Evolutionary conservation across 2,888 invertebrate genomes (phyloP), one percentile per base, ranked within the genome.

Genomic region (Zele albiditarsus): DNA sequence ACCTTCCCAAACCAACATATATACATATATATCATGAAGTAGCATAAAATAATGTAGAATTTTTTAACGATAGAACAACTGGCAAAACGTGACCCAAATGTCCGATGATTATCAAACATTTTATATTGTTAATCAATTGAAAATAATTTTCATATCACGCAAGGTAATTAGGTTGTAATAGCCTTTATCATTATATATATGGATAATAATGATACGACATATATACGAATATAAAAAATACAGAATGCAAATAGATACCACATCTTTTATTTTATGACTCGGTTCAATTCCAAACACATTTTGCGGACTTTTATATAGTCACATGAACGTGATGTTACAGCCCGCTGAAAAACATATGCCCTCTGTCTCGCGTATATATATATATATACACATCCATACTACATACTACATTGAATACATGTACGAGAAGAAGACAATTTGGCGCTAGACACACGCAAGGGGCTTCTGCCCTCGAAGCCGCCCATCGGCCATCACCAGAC

Each of bases 401-500:
- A n/a, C 4, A 53, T 53, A 23, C 38, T 38, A 38, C 38, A 38
- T 38, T 53, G 6, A 53, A 53, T 53, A 53, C 53, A 53, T 53
- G 20, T 20, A 53, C 20, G 20, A 53, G 53, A 20, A 20, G 6
- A 53, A 53, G 53, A 53, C 53, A 53, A 53, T 53, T 53, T 53
- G 53, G 53, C 20, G 53, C 53, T 53, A 53, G 53, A 53, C 53
- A 53, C 53, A 53, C 53, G 53, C 53, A 53, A 53, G 53, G 53
- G 53, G 53, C 53, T 53, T 53, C 53, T 53, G 53, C 53, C 53
- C 53, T 53, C 53, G 20, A 53, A 53, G 53, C 53, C 53, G 53
- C 53, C 53, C 53, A 53, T 53, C 53, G n/a, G 53, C 53, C 53
- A 53, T 53, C 46, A 53, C 53, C 53, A 53, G 53, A 53, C 53